These are phyloP conservation scores for Scylla paramamosain DNA, from an alignment of 1,140 invertebrate species.

Conservation along the genomic window DNA sequence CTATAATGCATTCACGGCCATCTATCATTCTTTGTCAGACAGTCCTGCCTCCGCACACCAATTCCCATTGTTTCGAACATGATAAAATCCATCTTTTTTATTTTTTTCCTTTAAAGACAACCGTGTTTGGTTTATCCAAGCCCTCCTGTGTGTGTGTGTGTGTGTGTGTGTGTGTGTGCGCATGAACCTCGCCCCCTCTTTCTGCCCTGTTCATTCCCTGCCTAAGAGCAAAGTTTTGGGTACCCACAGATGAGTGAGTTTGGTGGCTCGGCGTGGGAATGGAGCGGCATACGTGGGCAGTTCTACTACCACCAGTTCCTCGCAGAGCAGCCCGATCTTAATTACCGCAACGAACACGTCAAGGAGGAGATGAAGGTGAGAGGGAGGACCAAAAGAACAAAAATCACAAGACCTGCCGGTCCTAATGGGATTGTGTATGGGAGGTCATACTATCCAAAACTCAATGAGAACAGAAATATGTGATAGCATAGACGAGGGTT, in stretches of 20 bases:
- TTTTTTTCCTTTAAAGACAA: no score
- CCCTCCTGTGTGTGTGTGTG: neutral
- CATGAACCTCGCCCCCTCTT: neutral
- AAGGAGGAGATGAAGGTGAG: constrained; percentile 62
- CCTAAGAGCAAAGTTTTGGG: neutral
- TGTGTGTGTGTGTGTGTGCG: neutral
- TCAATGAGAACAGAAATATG: no score
- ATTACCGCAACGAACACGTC: constrained; percentile 83
- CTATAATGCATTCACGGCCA: no score
- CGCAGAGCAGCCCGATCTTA: constrained; percentile 87
- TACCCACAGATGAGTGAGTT: constrained; percentile 41
- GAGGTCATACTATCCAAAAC: no score
- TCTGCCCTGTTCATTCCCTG: neutral
- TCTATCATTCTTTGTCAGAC: no score
- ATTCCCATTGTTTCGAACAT: no score
- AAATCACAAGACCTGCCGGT: neutral
- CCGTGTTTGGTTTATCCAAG: no score
- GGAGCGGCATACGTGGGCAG: constrained; percentile 84
- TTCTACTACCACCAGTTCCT: constrained; percentile 89
- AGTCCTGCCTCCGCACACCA: no score
- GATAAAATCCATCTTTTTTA: no score
- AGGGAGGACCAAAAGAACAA: neutral
- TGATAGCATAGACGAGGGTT: no score
- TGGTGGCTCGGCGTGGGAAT: constrained; percentile 86
- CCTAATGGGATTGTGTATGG: no score